Conservation (phyloP, 2,888 invertebrate species). For the Patella ulyssiponensis region DNA sequence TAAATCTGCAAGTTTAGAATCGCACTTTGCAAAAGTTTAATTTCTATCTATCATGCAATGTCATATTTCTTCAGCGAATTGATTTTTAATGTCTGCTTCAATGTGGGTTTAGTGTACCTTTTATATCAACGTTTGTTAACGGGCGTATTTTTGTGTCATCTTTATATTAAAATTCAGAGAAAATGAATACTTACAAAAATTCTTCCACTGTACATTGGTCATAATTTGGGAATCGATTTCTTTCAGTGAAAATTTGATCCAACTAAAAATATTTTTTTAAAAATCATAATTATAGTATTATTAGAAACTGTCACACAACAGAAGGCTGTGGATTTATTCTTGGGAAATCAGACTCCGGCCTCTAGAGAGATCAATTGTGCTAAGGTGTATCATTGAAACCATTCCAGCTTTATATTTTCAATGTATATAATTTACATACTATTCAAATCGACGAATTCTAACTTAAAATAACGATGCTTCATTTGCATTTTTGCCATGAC, state of each 20-base stretch:
- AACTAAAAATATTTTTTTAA: conserved; percentile 14
- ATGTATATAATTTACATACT: too few species aligned
- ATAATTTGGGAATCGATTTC: conserved; percentile 31
- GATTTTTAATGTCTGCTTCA: too few species aligned
- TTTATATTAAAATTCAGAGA: not conserved
- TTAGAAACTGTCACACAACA: not conserved
- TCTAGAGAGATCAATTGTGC: not conserved
- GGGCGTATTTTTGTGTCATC: not conserved
- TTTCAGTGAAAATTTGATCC: conserved; percentile 13
- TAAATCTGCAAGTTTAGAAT: too few species aligned
- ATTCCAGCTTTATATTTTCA: too few species aligned
- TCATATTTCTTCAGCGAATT: too few species aligned
- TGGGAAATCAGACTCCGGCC: not conserved
- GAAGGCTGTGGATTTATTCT: not conserved
- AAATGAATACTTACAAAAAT: conserved; percentile 31
- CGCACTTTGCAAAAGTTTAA: too few species aligned
- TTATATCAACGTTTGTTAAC: too few species aligned
- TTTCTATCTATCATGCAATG: too few species aligned
- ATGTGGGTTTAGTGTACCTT: too few species aligned
- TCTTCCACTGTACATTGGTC: conserved; percentile 36
- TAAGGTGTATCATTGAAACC: not conserved
- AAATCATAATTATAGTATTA: not conserved
- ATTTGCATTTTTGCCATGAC: too few species aligned
- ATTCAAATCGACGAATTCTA: too few species aligned
- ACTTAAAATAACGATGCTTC: too few species aligned